Percentiles rank a stretch among this genome's conserved stretches.
Conservation (phyloP, 2,113 vertebrate species). For the Salvelinus alpinus region DNA sequence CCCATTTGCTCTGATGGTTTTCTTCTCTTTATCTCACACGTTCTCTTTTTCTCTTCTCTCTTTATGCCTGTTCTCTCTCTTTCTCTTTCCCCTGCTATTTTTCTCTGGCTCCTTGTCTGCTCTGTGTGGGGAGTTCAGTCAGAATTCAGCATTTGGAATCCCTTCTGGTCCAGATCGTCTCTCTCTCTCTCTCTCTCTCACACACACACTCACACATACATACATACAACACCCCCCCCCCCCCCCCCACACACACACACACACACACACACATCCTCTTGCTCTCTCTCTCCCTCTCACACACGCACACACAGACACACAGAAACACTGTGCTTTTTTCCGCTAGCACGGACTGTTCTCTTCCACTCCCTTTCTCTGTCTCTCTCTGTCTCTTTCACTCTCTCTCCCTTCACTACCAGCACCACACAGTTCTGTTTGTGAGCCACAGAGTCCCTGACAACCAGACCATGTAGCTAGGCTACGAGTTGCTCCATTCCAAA, state of each 20-base stretch:
- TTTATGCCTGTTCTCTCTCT: background rate
- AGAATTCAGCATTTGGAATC: constrained; percentile 54
- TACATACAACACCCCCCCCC: background rate
- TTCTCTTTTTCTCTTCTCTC: background rate
- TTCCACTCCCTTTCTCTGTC: constrained; percentile 29
- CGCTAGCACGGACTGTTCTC: constrained; percentile 49
- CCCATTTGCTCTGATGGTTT: constrained; percentile 34
- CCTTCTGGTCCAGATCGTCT: constrained; percentile 48
- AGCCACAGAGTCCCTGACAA: constrained; percentile 19
- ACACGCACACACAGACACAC: background rate
- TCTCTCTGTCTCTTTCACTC: background rate
- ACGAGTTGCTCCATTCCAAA: constrained; percentile 7
- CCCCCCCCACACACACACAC: background rate
- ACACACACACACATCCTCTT: background rate
- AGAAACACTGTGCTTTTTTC: constrained; percentile 41
- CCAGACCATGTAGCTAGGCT: constrained; percentile 22
- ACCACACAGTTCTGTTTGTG: constrained; percentile 16
- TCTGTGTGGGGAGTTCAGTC: constrained; percentile 20
- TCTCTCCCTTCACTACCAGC: constrained; percentile 9
- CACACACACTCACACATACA: constrained; percentile 16
- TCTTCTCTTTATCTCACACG: constrained; percentile 8
- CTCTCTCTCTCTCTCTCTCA: constrained; percentile 13
- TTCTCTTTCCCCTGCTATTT: constrained; percentile 13
- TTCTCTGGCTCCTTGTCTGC: background rate
- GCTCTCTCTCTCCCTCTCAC: background rate